phyloP scores from a whole-genome alignment of 2,888 invertebrate genomes.

The Himalopsyche kuldschensis region DNA sequence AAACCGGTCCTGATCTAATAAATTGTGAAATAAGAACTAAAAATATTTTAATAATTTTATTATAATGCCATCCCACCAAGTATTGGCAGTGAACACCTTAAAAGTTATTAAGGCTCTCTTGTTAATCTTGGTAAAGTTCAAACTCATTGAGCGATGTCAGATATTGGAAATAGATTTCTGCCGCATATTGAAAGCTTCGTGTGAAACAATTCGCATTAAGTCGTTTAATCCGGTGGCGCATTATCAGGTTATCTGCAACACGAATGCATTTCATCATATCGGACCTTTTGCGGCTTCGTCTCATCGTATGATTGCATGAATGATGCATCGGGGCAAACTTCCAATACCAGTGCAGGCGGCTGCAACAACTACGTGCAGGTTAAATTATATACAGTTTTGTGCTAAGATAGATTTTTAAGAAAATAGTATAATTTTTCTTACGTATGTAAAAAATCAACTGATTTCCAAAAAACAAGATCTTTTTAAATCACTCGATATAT shows the following conservation, averaged over 20 bases:
- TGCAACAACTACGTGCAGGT: not conserved
- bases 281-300: not conserved
- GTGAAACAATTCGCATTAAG: conserved; percentile 1
- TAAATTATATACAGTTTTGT: no score
- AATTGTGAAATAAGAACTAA: no score
- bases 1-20: no score
- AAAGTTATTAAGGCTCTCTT: not conserved
- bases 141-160: not conserved
- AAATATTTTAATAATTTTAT: no score
- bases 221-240: not conserved
- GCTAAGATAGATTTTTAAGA: no score
- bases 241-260: conserved; percentile 10
- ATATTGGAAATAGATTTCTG: not conserved
- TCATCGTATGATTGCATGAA: conserved; percentile 12
- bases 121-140: not conserved
- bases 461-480: no score
- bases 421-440: no score
- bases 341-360: not conserved
- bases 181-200: not conserved
- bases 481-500: no score
- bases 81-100: no score
- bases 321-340: conserved; percentile 16
- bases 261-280: conserved; percentile 14
- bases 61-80: no score
- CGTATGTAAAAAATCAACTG: no score